Conservation (phyloP, 2,113 vertebrate genomes). For the Mixornis gularis region DNA sequence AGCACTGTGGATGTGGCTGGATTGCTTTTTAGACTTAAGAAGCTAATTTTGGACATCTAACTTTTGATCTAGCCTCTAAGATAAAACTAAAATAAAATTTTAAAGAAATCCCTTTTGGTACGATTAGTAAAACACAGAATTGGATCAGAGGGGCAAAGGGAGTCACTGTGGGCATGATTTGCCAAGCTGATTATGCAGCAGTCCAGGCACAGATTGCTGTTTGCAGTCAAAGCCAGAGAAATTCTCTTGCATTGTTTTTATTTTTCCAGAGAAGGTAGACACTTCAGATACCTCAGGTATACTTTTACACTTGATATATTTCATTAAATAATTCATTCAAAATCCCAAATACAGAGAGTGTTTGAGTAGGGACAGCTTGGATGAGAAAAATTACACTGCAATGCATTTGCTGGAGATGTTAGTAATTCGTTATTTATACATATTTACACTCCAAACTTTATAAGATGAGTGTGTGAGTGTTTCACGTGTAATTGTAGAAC, state of each 20-base stretch:
- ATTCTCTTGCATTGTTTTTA: neutral
- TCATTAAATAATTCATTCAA: neutral
- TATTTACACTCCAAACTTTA: neutral
- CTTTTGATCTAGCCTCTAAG: neutral
- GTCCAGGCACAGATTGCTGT: neutral
- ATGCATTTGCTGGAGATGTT: neutral
- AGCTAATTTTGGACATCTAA: neutral
- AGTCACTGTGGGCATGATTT: neutral
- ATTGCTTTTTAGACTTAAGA: neutral
- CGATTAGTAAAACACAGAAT: neutral
- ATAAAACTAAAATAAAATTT: neutral
- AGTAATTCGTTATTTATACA: neutral
- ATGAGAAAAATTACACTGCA: neutral
- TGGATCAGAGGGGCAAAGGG: neutral
- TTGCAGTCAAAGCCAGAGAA: neutral
- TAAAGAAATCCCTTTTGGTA: neutral
- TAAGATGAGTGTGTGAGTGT: neutral
- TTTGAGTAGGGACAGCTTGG: neutral
- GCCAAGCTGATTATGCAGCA: neutral
- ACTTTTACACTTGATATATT: neutral
- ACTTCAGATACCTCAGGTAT: neutral
- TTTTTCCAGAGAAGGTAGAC: neutral
- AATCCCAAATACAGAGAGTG: neutral
- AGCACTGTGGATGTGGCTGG: neutral
- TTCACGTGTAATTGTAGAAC: neutral